Conservation (phyloP, 2,888 invertebrate species). For the Drosophila algonquin region DNA sequence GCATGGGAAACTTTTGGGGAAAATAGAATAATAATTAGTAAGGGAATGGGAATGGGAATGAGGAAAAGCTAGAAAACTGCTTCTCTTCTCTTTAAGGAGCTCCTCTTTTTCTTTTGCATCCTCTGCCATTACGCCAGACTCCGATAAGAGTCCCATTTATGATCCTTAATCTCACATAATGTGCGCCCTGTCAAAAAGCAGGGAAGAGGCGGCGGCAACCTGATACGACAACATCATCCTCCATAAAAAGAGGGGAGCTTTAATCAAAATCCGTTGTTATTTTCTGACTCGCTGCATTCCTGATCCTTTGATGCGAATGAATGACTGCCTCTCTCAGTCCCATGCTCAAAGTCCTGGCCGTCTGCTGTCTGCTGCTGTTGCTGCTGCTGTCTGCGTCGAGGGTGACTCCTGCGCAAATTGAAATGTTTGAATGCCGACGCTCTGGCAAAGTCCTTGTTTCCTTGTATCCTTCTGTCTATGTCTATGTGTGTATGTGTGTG, state of each 20-base stretch:
- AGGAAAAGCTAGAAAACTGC: constrained; percentile 8
- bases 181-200: constrained; percentile 70
- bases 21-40: constrained; percentile 36
- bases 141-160: constrained; percentile 83
- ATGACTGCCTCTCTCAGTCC: constrained; percentile 53
- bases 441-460: constrained; percentile 24
- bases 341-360: constrained; percentile 22
- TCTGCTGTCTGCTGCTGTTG: constrained; percentile 39
- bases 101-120: constrained; percentile 7
- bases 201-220: constrained; percentile 54
- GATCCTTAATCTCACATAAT: constrained; percentile 83
- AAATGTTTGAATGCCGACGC: constrained; percentile 78
- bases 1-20: constrained; percentile 44
- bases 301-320: constrained; percentile 84
- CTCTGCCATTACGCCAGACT: constrained; percentile 45
- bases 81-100: constrained; percentile 8
- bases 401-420: constrained; percentile 76
- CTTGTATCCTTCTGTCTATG: constrained; percentile 19
- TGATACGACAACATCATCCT: constrained; percentile 57
- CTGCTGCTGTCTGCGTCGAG: constrained; percentile 41
- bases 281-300: constrained; percentile 86
- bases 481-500: constrained; percentile 1
- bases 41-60: neutral
- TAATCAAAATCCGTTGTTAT: constrained; percentile 86
- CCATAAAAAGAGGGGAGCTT: constrained; percentile 82